Evolutionary conservation across 2,113 vertebrate genomes (phyloP).

Genomic region (Phasianus colchicus): DNA sequence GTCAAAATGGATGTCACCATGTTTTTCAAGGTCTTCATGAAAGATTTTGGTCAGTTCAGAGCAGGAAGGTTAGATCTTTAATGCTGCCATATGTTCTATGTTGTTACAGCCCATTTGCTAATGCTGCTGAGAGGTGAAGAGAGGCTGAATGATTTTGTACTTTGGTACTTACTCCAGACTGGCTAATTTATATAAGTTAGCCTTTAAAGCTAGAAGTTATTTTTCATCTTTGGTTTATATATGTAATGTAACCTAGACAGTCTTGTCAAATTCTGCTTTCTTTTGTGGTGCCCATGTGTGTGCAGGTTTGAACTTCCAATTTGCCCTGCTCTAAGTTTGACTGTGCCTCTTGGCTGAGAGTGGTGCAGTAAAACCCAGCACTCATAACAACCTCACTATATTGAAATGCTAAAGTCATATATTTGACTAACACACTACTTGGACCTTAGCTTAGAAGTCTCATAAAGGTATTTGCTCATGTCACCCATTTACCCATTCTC

Average conservation of each 20-base stretch:
- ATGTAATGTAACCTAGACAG: neutral
- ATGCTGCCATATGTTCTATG: neutral
- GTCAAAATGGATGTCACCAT: accelerated
- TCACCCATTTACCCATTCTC: conserved; percentile 14
- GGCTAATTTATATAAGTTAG: neutral
- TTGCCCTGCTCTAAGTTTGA: neutral
- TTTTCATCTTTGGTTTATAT: conserved; percentile 22
- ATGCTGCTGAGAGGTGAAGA: neutral
- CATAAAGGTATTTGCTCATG: neutral
- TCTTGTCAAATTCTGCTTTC: neutral
- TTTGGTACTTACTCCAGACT: neutral
- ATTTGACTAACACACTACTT: conserved; percentile 4
- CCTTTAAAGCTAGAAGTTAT: neutral
- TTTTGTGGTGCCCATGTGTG: neutral
- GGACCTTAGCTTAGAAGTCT: neutral
- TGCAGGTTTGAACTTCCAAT: conserved; percentile 1
- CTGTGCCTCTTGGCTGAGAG: neutral
- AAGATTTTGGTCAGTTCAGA: neutral
- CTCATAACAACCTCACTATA: neutral
- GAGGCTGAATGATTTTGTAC: neutral
- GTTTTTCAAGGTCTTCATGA: neutral
- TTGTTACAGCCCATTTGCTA: neutral
- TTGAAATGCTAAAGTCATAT: conserved; percentile 17
- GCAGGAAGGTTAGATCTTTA: neutral
- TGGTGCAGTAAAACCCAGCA: neutral